Base-by-base conservation (phyloP, 2,888 invertebrate genomes). In the Agonopterix alstromeriana region DNA sequence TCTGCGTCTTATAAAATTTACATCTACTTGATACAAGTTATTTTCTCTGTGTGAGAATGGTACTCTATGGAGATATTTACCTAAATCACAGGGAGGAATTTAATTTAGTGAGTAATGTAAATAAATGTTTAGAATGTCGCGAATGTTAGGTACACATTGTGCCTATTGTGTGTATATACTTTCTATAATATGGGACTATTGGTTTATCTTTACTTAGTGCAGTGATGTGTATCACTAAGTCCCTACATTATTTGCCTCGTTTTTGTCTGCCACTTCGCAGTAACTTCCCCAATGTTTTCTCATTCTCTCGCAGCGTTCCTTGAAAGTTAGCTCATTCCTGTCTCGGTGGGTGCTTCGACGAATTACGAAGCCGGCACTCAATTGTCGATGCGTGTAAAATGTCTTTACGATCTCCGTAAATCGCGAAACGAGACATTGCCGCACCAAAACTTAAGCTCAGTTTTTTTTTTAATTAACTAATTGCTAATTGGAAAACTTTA, bases 341-440 rank as follows among this genome's bases (percentile, higher is more conserved):
- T 82, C 79, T 73, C 73, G 73, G 71, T 69, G 71, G 75, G 77
- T 74, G 79, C 75, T 67, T 73, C 68, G 61, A 55, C 68, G 79
- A 82, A 77, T 85, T 78, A 80, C 78, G 70, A 74, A 81, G 75
- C 76, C 74, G 65, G 73, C 73, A 77, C 76, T 80, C 73, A 73
- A 76, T 77, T 79, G 73, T 62, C 76, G 77, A 82, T 85, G 82
- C 82, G 82, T 83, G 77, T 80, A 79, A 83, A 83, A 82, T 83
- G 78, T 77, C 75, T 79, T 80, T 73, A 72, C 73, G 75, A 77
- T 72, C 67, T 65, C 58, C 68, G 67, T 80, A 77, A 81, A 78
- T 74, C 70, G 61, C 54, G 66, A 67, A 69, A 73, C 44, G 10
- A 14, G 27, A 48, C 51, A 42, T 11, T 42, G 42, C 42, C 8